Base-by-base conservation (phyloP, 2,797 vertebrate species). In the Phoxinus dragarum region DNA sequence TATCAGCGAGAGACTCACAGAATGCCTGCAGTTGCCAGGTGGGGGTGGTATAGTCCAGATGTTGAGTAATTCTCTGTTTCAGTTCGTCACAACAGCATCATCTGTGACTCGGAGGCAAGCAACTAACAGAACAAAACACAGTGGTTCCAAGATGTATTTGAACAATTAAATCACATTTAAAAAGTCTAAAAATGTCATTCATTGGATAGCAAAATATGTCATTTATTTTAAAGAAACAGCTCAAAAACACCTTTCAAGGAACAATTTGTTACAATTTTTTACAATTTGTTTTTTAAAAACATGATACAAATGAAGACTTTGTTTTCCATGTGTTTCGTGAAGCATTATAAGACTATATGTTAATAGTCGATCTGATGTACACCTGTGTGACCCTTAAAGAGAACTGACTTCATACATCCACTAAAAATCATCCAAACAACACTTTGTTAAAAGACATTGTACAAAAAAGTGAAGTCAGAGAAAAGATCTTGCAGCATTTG, bases 41-140 rank as follows among this genome's bases (percentile, higher is more conserved):
- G 81, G 81, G 31, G 81, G 81, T 40, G 72, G 61, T 83, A 38
- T 52, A 75, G 71, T 83, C 81, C 71, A 83, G 71, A 75, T 83
- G 81, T 83, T 83, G 5, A 75, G 71, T n/a, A 10, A 75, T 66
- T n/a, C 54, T 64, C 61, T 27, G n/a, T 47, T 59, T 72, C n/a
- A 12, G 52, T 54, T 17, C 17, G 40, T 66, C 42, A 2, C 10
- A 5, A n/a, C 7, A 2, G 6, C 21, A 77, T 56, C 52, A 59
- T 80, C 64, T 52, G 31, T 49, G 31, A 34, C 31, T 17, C 34
- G 31, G 1, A 27, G 27, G 31, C 2, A 27, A 47, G 42, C 16
- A 44, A 21, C 44, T 54, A 52, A 36, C 3, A 40, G 1, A 12
- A 23, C n/a, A 14, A 38, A 56, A 40, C 9, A 19, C 34, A 68